A percentile compares a stretch with the other conserved stretches of the same genome.
These are phyloP conservation scores for Branchinecta sandiegonensis DNA, from an alignment of 2,888 invertebrate genomes.

Conservation along the genomic window DNA sequence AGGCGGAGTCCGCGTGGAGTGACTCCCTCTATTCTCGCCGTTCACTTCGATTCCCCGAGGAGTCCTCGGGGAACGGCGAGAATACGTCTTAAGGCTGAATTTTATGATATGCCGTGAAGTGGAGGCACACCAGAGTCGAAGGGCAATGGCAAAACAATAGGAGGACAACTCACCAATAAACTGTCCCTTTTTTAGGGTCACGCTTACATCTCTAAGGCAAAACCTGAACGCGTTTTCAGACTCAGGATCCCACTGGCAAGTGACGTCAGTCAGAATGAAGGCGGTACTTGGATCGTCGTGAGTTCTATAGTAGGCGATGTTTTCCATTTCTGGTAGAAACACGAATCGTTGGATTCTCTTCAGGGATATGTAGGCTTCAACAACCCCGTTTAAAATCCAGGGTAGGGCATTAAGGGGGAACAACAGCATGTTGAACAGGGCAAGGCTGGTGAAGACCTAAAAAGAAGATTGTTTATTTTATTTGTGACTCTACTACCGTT, in stretches of 20 bases:
- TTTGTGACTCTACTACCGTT: no score
- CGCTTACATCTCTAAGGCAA: background rate
- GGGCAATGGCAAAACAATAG: background rate
- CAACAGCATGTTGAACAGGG: conserved; percentile 88
- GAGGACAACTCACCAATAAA: background rate
- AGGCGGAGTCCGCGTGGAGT: no score
- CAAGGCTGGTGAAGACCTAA: conserved; percentile 76
- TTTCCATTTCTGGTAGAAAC: conserved; percentile 22
- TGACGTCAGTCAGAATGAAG: background rate
- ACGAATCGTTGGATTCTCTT: conserved; percentile 69
- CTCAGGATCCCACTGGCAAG: background rate
- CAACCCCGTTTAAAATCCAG: conserved; percentile 91
- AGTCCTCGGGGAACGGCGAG: no score
- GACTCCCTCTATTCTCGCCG: no score
- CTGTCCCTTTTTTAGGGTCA: conserved; percentile 3
- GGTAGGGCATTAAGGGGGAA: conserved; percentile 92
- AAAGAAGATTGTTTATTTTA: conserved; percentile 22
- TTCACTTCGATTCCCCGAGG: no score
- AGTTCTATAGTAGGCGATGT: conserved; percentile 8
- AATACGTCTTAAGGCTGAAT: no score
- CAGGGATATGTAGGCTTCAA: conserved; percentile 89
- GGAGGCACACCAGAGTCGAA: no score
- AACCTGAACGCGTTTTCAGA: background rate
- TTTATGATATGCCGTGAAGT: no score
- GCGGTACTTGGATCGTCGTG: background rate